phyloP scores from a whole-genome alignment of 2,888 invertebrate genomes.

The Drosophila cyrtoloma region DNA sequence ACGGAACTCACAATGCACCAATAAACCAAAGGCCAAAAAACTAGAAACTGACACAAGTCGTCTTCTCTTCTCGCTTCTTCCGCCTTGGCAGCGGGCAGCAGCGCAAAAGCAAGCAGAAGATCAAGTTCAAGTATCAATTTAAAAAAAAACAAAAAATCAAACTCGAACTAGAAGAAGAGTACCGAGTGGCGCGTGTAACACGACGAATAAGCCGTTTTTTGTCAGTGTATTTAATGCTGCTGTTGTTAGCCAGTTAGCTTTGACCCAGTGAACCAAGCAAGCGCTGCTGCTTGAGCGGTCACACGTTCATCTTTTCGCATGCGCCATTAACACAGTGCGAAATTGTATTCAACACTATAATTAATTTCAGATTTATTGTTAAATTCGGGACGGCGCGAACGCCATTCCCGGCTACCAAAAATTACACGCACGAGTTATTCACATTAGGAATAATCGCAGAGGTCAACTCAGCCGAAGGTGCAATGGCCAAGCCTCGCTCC shows the following conservation, averaged over 20 bases:
- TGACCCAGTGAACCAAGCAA: conserved; percentile 52
- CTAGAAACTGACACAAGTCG: conserved; percentile 30
- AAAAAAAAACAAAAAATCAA: conserved; percentile 9
- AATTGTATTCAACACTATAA: rapidly evolving
- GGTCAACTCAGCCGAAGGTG: conserved; percentile 75
- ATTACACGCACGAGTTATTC: conserved; percentile 78
- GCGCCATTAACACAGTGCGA: background rate
- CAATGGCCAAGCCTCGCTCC: conserved; percentile 75
- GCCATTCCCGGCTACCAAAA: conserved; percentile 78
- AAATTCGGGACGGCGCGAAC: conserved; percentile 73
- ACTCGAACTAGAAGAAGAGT: conserved; percentile 32
- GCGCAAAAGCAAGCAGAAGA: conserved; percentile 33
- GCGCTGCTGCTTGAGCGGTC: background rate
- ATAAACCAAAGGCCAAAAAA: conserved; percentile 43
- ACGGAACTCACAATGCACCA: conserved; percentile 51
- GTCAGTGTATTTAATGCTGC: background rate
- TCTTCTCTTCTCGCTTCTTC: conserved; percentile 57
- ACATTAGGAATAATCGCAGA: conserved; percentile 79
- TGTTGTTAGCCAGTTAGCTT: conserved; percentile 27
- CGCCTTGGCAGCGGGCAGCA: conserved; percentile 20
- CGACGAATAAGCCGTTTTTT: conserved; percentile 3
- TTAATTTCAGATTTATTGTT: conserved; percentile 6
- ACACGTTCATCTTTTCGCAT: background rate
- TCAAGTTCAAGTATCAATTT: conserved; percentile 62
- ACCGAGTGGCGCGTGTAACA: conserved; percentile 13